Percentiles rank a stretch among this genome's conserved stretches.
Conservation (phyloP, 2,797 vertebrate genomes). For the Pantherophis vulpinus region DNA sequence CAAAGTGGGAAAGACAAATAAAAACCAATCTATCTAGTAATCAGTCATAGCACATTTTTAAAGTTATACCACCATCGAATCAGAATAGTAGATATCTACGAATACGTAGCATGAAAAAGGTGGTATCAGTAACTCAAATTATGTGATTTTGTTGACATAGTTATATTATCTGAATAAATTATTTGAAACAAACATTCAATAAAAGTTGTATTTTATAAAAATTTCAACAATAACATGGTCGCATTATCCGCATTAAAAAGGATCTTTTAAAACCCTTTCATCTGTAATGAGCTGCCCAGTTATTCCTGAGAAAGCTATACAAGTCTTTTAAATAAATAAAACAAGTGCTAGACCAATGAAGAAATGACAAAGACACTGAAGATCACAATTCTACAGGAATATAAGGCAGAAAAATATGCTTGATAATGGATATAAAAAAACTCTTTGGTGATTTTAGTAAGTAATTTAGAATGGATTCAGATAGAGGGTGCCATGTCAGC, state of each 20-base stretch:
- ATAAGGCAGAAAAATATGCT: not conserved
- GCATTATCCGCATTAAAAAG: not conserved
- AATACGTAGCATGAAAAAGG: not conserved
- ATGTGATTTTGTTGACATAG: not conserved
- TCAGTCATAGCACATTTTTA: not conserved
- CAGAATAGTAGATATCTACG: not conserved
- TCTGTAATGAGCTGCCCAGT: not conserved
- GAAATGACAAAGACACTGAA: not conserved
- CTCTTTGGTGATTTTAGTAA: not conserved
- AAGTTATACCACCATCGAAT: not conserved
- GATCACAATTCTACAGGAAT: not conserved
- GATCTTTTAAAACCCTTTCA: not conserved
- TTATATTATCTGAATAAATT: not conserved
- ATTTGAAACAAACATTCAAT: not conserved
- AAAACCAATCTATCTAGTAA: not conserved
- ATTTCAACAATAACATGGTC: not conserved
- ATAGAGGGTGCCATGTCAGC: not conserved
- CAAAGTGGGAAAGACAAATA: not conserved
- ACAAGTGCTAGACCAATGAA: not conserved
- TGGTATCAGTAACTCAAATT: not conserved
- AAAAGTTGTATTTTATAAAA: not conserved
- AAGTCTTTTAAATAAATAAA: not conserved
- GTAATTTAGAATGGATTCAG: not conserved
- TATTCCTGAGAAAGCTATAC: not conserved
- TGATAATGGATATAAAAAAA: not conserved